Conservation (phyloP, 2,113 vertebrate genomes). For the Microcebus griseorufus region DNA sequence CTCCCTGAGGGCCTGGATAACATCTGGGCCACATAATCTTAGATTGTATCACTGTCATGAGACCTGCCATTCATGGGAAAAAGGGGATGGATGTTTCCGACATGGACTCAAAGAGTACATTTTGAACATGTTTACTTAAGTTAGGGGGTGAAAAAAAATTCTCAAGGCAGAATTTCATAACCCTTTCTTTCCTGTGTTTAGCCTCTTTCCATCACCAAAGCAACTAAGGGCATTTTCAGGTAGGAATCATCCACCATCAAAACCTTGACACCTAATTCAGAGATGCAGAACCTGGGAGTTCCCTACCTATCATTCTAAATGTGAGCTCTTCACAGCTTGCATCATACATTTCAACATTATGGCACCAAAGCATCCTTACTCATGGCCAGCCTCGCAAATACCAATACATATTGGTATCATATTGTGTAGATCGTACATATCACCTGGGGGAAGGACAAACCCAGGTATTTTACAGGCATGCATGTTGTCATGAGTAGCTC, state of each 20-base stretch:
- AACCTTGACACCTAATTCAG: background rate
- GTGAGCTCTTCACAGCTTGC: background rate
- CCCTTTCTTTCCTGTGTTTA: background rate
- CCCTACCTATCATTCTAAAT: background rate
- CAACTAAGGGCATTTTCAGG: background rate
- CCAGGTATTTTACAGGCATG: rapidly evolving
- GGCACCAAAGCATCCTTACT: background rate
- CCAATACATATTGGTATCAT: too few relatives aligned
- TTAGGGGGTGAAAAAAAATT: background rate
- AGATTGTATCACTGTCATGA: background rate
- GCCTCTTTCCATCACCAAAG: background rate
- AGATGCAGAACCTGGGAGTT: background rate
- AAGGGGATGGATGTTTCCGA: background rate
- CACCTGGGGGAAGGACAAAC: background rate
- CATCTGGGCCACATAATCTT: background rate
- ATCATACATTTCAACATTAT: background rate
- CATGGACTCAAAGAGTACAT: background rate
- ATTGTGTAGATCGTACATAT: background rate
- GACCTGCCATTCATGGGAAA: background rate
- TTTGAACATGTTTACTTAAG: background rate
- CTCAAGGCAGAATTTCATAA: background rate
- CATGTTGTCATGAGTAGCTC: background rate
- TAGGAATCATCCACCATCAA: background rate
- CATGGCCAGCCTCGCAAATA: background rate
- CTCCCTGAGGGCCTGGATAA: background rate